Base-by-base conservation (phyloP, 35 echinoderm and acorn worm genomes). In the Anneissia japonica region DNA sequence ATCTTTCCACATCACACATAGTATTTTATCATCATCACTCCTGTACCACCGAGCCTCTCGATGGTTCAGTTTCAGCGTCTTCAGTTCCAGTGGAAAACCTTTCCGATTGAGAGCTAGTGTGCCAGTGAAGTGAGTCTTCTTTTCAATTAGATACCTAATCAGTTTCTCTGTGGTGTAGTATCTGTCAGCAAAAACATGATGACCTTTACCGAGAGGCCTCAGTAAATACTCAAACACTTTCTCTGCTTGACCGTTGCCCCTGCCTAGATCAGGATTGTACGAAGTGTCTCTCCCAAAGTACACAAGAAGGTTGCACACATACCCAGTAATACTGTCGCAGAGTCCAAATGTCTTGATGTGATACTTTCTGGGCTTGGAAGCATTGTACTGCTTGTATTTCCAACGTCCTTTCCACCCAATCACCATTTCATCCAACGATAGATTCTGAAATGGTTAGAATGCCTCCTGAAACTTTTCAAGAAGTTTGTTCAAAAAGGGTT, bases 381-480 rank as follows among this genome's bases (percentile, higher is more conserved):
- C 83, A 74, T 85, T 85, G 72, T 74, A 85, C 83, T 85, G 46
- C 34, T 85, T 85, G 83, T 85, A 85, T 31, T 85, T 85, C 83
- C 83, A 85, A 33, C 34, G 32, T 23, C 83, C 83, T 73, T 85
- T 74, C 83, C 83, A 74, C 19, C 83, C 32, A 39, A 85, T 85
- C 46, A 85, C 83, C 83, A 85, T 85, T 56, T 85, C 83, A 74
- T 85, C 46, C 30, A 85, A 36, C 23, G 83, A 85, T 33, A 85
- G 26, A 74, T 85, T 74, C 83, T 85, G 30, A 76, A 85, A 85
- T 19, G 83, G 83, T 32, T 85, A 85, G 83, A 85, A 85, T 10
- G 72, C 83, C 30, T 74, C 83, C 83, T 85, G 83, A 85, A 85
- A 85, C 83, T 85, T 85, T 28, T 84, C 39, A 4, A 34, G 26